Conservation (phyloP, 2,888 invertebrate genomes). For the Agrotis exclamationis region DNA sequence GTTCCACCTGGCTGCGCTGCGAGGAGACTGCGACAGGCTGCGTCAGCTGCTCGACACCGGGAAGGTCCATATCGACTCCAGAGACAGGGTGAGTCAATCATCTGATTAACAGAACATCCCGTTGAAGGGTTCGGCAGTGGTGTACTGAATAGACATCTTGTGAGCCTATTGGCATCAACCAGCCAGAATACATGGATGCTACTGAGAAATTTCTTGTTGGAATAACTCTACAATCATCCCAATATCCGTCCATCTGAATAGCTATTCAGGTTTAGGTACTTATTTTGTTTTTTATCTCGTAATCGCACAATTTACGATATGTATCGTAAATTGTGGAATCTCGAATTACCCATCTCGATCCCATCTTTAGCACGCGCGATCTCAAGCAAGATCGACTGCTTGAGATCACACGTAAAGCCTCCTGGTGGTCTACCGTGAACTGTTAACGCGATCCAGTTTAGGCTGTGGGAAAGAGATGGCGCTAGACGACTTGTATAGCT, state of each 20-base stretch:
- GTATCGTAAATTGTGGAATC: too few relatives aligned
- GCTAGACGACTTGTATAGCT: too few relatives aligned
- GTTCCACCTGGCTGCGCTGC: constrained; percentile 97
- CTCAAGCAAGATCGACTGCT: neutral
- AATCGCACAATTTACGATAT: neutral
- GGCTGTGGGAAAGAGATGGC: too few relatives aligned
- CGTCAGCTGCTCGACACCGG: constrained; percentile 96
- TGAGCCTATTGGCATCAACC: neutral
- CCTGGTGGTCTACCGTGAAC: too few relatives aligned
- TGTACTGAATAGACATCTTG: neutral
- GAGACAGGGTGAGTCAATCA: constrained; percentile 95
- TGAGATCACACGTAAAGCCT: too few relatives aligned
- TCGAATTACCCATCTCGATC: neutral
- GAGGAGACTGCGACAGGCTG: constrained; percentile 95
- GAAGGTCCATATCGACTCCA: constrained; percentile 98
- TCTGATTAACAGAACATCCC: neutral
- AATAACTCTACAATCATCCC: too few relatives aligned
- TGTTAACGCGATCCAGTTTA: too few relatives aligned
- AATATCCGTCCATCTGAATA: too few relatives aligned
- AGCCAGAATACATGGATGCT: neutral
- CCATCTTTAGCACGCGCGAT: neutral
- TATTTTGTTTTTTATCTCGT: too few relatives aligned
- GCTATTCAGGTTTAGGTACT: too few relatives aligned
- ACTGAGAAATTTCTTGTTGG: neutral
- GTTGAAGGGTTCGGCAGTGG: neutral